Evolutionary conservation across 2,888 invertebrate species (phyloP).

Genomic region (Keiferia lycopersicella): DNA sequence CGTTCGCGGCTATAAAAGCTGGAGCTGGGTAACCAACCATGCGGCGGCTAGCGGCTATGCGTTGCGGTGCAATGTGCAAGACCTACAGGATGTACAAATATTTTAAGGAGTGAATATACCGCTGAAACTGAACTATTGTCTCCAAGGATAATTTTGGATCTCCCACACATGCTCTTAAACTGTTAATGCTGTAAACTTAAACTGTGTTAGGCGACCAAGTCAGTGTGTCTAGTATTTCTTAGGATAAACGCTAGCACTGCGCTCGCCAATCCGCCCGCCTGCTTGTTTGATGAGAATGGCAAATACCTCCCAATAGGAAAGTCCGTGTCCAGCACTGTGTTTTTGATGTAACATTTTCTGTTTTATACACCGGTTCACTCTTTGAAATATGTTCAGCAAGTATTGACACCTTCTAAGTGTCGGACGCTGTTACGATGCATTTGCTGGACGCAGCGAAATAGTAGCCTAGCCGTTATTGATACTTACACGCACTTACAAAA

Average conservation of each 20-base stretch:
- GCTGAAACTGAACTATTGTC: not conserved
- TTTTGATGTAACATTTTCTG: too few species aligned
- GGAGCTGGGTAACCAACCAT: constrained; percentile 63
- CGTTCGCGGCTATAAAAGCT: constrained; percentile 69
- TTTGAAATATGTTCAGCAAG: too few species aligned
- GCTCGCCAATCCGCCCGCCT: too few species aligned
- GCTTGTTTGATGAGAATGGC: too few species aligned
- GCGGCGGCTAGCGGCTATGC: constrained; percentile 45
- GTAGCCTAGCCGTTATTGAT: constrained; percentile 1
- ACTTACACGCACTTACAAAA: not conserved
- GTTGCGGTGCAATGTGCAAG: constrained; percentile 34
- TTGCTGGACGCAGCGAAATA: constrained; percentile 13
- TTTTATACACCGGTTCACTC: too few species aligned
- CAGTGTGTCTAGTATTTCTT: too few species aligned
- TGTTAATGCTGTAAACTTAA: too few species aligned
- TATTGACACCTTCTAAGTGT: not conserved
- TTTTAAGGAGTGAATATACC: not conserved
- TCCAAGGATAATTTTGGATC: not conserved
- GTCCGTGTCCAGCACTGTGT: too few species aligned
- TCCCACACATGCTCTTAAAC: too few species aligned
- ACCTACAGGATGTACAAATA: not conserved
- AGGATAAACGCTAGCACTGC: too few species aligned
- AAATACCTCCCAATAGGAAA: too few species aligned
- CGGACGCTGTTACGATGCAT: constrained; percentile 12
- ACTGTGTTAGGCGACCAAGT: too few species aligned